Base-by-base conservation (phyloP, 2,797 vertebrate genomes). In the Premnoplex brunnescens region DNA sequence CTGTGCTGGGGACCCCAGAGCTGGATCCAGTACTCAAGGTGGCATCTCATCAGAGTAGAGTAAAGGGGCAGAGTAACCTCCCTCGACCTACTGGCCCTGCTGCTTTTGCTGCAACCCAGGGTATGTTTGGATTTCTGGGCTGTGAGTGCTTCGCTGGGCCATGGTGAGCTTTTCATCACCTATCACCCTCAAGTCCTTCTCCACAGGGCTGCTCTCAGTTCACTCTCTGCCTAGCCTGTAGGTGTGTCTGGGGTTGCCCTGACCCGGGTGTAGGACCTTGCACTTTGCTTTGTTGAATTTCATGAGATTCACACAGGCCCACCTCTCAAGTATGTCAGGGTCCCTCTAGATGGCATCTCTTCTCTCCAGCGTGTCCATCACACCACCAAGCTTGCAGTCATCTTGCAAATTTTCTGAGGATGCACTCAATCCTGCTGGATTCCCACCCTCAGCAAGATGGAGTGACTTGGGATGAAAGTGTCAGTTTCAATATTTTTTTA, bases 351-450 rank as follows among this genome's bases (percentile, higher is more conserved):
- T 55, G 48, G 7, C 32, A 14, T 55, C 30, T 36, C 72, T n/a
- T 48, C 55, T 1, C 0, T 75, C 41, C 48, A 49, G 0, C 1
- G 0, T n/a, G 32, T 21, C 23, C 4, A 5, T 43, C 62, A 20
- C 20, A 56, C 32, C 27, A 12, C 49, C 6, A 16, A 37, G 16
- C 11, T 69, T n/a, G 8, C 1, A 56, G 36, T 62, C 41, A 20
- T 21, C 41, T 36, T 27, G 48, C 55, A n/a, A 4, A 10, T 23
- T 36, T 36, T 22, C 30, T 82, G 26, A 41, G 26, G 12, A 1
- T 48, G 10, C 13, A 34, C 34, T 46, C 8, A 6, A 68, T 68
- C 63, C 46, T 0, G 0, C 3, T 8, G 30, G 18, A 41, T 54
- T 60, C 26, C 55, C 18, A 55, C 32, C 19, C 36, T 62, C 41